Evolutionary conservation across 2,797 vertebrate species (phyloP).

Genomic region (Protonibea diacanthus): DNA sequence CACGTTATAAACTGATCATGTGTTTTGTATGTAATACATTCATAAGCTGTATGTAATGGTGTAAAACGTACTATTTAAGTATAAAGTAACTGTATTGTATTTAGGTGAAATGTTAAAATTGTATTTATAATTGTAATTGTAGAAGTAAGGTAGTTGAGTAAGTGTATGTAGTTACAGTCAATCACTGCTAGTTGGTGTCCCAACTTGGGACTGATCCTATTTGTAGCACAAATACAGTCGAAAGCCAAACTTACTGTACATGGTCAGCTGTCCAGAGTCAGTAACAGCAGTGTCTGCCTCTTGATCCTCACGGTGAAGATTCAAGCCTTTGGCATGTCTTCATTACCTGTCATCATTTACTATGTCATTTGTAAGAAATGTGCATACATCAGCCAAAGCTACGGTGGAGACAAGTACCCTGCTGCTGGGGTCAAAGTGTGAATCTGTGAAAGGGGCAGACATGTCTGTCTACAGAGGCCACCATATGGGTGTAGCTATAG

Average conservation of each 20-base stretch:
- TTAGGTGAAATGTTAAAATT: too few species aligned
- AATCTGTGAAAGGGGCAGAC: slow-evolving; percentile 42
- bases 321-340: slow-evolving; percentile 35
- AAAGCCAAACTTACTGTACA: slow-evolving; percentile 23
- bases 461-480: slow-evolving; percentile 22
- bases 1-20: neutral
- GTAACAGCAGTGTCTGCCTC: slow-evolving; percentile 14
- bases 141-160: neutral
- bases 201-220: slow-evolving; percentile 9
- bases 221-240: slow-evolving; percentile 30
- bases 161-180: neutral
- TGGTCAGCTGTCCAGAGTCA: slow-evolving; percentile 22
- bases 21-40: neutral
- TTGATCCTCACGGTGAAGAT: slow-evolving; percentile 6
- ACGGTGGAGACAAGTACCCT: slow-evolving; percentile 46
- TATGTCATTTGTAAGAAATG: slow-evolving; percentile 56
- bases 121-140: too few species aligned
- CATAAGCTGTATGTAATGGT: neutral
- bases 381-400: slow-evolving; percentile 40
- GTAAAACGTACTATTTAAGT: neutral
- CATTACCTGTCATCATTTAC: slow-evolving; percentile 43
- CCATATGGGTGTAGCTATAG: slow-evolving; percentile 3
- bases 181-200: neutral
- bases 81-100: too few species aligned
- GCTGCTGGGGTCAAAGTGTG: slow-evolving; percentile 50